phyloP scores from a whole-genome alignment of 1,140 invertebrate species.

The Eupristina koningsbergeri region DNA sequence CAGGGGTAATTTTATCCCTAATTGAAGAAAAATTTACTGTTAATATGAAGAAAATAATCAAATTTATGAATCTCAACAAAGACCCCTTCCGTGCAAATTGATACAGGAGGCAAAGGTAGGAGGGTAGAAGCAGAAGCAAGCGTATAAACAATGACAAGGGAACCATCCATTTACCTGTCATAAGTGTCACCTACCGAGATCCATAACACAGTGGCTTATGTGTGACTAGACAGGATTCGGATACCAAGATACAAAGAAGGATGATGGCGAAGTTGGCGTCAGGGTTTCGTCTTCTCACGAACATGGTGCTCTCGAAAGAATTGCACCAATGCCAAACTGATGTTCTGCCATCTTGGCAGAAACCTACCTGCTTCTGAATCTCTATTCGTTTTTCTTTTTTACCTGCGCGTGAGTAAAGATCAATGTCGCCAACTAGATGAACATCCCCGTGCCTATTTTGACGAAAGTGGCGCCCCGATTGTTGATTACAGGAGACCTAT shows the following conservation, averaged over 20 bases:
- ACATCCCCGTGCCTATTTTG: neutral
- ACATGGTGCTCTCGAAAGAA: neutral
- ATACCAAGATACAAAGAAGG: slow-evolving; percentile 35
- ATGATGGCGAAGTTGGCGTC: slow-evolving; percentile 54
- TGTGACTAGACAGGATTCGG: neutral
- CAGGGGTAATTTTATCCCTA: no score
- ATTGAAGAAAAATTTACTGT: no score
- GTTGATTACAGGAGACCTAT: neutral
- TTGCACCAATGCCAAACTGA: neutral
- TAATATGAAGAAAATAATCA: neutral
- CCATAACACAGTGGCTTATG: slow-evolving; percentile 40
- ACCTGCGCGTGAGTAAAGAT: slow-evolving; percentile 58
- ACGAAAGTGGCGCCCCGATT: neutral
- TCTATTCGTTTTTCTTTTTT: neutral
- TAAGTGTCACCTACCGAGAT: slow-evolving; percentile 54
- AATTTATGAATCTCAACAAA: neutral
- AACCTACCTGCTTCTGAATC: neutral
- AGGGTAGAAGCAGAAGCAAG: neutral
- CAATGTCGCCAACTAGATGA: slow-evolving; percentile 59
- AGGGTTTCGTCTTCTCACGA: no score
- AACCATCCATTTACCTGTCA: slow-evolving; percentile 43
- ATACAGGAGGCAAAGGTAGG: neutral
- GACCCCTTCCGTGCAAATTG: neutral
- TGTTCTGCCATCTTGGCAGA: slow-evolving; percentile 62
- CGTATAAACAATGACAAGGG: neutral